Base-by-base conservation (phyloP, 2,888 invertebrate genomes). In the Tachystola acroxantha region DNA sequence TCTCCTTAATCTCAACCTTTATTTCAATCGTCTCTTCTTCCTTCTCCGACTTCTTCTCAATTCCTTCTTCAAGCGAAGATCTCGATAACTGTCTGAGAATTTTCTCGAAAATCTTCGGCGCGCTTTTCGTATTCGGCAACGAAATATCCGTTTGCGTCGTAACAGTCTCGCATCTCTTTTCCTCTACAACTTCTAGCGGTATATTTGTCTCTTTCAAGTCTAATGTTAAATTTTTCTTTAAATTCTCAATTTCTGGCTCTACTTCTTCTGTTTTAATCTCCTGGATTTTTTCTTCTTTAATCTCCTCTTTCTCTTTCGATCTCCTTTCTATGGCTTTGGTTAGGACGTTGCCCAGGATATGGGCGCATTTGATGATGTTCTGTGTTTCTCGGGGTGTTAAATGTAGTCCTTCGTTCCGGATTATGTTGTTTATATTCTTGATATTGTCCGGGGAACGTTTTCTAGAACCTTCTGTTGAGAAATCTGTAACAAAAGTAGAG, bases 111-210 rank as follows among this genome's bases (percentile, higher is more conserved):
- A 86, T 86, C 45, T 57, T 72, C n/a, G 86, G 86, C 52, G 86
- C 86, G 45, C 81, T 84, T 51, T 74, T 78, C 0, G 86, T 86
- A 36, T 86, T 86, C 1, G 86, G 86, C 22, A 85, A 42, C 2
- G 86, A 86, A 31, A 86, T 86, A 44, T 86, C 86, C 1, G 86
- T 86, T 44, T 86, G 86, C 0, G 85, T 85, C 0, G 74, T 78
- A 0, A 67, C 79, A 0, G 72, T 74, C 42, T 80, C 80, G 41
- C 65, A 52, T 62, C 41, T 72, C 59, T 65, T 77, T 50, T 69
- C 71, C 26, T 65, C 65, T 32, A 60, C 52, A 0, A 63, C 66
- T 10, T 66, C 60, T 1, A 63, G 41, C 0, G 84, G 81, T 51
- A 67, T 37, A 7, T 48, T 59, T 1, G 74, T 75, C 56, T 79